phyloP scores from a whole-genome alignment of 2,797 vertebrate genomes.

The Tauraco hartlaubi region DNA sequence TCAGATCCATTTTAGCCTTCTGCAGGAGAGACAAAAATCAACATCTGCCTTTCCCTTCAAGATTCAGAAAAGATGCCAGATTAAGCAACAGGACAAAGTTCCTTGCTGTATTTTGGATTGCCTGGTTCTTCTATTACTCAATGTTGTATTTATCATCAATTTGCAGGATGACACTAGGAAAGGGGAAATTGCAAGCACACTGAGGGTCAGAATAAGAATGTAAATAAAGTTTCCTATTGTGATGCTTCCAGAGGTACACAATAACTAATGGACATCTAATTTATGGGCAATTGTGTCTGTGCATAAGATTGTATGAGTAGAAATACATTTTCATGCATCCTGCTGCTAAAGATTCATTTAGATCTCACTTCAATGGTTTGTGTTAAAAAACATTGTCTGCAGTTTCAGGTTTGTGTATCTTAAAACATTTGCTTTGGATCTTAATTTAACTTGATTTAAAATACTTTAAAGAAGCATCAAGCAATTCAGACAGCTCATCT shows the following conservation, averaged over 20 bases:
- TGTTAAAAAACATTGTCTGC: background rate
- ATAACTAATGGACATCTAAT: background rate
- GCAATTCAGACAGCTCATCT: background rate
- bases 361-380: background rate
- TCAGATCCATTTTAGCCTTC: background rate
- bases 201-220: background rate
- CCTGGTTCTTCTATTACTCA: background rate
- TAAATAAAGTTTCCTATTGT: background rate
- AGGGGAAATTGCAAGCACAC: background rate
- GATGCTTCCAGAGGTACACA: background rate
- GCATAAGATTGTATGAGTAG: background rate
- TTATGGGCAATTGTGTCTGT: background rate
- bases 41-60: background rate
- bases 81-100: background rate
- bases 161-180: background rate
- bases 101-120: background rate
- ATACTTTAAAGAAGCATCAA: background rate
- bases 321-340: background rate
- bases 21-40: accelerated
- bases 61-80: background rate
- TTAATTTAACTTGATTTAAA: background rate
- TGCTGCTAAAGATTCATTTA: background rate
- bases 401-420: background rate
- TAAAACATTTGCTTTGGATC: background rate
- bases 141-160: background rate